Percentiles rank a stretch among this genome's conserved stretches.
Conservation (phyloP, 37 sponge, comb jelly and placozoan species). For the Bolinopsis microptera region DNA sequence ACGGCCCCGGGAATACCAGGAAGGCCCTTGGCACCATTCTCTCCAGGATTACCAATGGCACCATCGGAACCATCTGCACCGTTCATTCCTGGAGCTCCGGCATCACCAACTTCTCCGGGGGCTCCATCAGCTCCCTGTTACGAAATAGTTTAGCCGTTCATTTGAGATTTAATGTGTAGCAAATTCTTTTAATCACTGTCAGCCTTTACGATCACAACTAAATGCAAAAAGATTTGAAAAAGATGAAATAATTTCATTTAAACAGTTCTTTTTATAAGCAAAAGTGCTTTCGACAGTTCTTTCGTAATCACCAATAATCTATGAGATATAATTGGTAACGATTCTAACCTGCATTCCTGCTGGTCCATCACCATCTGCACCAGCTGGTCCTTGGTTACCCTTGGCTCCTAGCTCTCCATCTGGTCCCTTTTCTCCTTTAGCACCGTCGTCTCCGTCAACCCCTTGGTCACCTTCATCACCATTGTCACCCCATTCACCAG, state of each 20-base stretch:
- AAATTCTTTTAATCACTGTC: too few species aligned
- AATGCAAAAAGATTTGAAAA: too few species aligned
- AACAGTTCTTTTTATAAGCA: too few species aligned
- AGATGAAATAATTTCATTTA: too few species aligned
- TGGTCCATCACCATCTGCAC: not conserved
- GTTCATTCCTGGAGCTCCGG: not conserved
- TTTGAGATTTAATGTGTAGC: too few species aligned
- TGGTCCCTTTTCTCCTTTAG: not conserved
- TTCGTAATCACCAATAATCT: too few species aligned
- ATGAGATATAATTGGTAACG: too few species aligned
- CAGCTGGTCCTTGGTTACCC: not conserved
- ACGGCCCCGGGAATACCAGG: not conserved
- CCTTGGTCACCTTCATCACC: slow-evolving; percentile 44
- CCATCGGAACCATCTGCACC: slow-evolving; percentile 26
- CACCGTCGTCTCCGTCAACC: not conserved
- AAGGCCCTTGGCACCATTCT: not conserved
- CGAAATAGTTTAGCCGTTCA: not conserved
- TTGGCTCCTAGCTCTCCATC: not conserved
- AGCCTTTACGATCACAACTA: too few species aligned
- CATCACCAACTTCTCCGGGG: not conserved
- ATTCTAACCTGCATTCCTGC: not conserved
- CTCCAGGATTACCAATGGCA: not conserved
- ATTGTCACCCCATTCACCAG: slow-evolving; percentile 3
- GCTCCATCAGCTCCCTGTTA: not conserved
- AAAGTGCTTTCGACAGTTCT: too few species aligned